These are phyloP conservation scores for Rhynchopsitta pachyrhyncha DNA, from an alignment of 2,113 vertebrate genomes.

Conservation along the genomic window DNA sequence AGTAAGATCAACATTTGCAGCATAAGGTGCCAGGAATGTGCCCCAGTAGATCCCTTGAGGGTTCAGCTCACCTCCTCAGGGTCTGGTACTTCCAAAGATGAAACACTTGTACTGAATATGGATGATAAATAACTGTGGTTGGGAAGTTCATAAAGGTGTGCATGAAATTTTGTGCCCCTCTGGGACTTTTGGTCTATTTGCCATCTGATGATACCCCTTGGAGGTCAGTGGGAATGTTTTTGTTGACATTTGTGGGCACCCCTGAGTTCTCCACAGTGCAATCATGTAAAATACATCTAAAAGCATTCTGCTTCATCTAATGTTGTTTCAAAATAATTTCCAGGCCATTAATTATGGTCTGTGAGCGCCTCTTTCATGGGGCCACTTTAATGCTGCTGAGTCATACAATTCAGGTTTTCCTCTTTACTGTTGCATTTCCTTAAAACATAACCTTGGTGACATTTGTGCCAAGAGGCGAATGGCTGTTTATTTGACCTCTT, in stretches of 20 bases:
- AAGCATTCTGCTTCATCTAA: not conserved
- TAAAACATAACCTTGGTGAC: not conserved
- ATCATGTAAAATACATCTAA: not conserved
- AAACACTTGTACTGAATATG: not conserved
- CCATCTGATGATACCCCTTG: not conserved
- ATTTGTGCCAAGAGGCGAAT: not conserved
- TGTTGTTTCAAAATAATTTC: conserved; percentile 12
- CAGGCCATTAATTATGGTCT: conserved; percentile 1
- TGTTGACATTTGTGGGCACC: not conserved
- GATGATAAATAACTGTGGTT: not conserved
- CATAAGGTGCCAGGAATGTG: not conserved
- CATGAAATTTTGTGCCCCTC: not conserved
- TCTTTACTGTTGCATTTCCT: not conserved
- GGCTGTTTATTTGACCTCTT: not conserved
- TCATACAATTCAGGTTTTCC: not conserved
- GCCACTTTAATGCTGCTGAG: not conserved
- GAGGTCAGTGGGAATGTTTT: not conserved
- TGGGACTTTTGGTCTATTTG: not conserved
- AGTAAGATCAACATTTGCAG: not conserved
- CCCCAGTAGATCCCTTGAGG: not conserved
- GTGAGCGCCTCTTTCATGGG: not conserved
- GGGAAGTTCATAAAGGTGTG: not conserved
- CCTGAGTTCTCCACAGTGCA: not conserved
- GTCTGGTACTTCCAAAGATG: accelerated
- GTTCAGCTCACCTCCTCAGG: not conserved